These are phyloP conservation scores for Hymenochirus boettgeri DNA, from an alignment of 2,113 vertebrate species.

Conservation along the genomic window DNA sequence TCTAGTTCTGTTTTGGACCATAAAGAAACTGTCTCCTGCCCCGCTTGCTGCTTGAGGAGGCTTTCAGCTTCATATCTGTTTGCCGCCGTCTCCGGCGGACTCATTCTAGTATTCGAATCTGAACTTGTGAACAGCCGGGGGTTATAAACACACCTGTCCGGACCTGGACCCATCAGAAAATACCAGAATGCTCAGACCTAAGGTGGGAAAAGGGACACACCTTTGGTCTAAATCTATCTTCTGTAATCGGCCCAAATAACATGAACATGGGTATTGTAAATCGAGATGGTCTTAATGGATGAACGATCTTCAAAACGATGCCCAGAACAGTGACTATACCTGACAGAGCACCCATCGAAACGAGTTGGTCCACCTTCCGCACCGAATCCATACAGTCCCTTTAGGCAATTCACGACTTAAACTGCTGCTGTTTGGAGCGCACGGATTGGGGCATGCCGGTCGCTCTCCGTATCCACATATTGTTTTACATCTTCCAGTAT, in stretches of 20 bases:
- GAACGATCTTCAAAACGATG: no score
- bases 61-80: slow-evolving; percentile 75
- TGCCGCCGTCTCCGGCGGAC: slow-evolving; percentile 69
- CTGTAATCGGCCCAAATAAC: background rate
- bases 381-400: no score
- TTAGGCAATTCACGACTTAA: no score
- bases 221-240: background rate
- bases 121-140: slow-evolving; percentile 67
- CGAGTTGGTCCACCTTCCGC: no score
- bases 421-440: no score
- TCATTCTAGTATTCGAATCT: slow-evolving; percentile 77
- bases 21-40: slow-evolving; percentile 79
- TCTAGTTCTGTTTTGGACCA: slow-evolving; percentile 62
- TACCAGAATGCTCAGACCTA: slow-evolving; percentile 82
- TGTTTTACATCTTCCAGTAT: no score
- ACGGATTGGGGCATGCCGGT: no score
- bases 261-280: background rate
- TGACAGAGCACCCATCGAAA: no score
- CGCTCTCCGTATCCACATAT: no score
- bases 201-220: background rate
- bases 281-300: no score
- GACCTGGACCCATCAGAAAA: slow-evolving; percentile 70
- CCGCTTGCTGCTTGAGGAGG: slow-evolving; percentile 77
- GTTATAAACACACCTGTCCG: slow-evolving; percentile 62
- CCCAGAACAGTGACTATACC: no score